Evolutionary conservation across 1,140 invertebrate species (phyloP).

Genomic region (Steinernema feltiae): DNA sequence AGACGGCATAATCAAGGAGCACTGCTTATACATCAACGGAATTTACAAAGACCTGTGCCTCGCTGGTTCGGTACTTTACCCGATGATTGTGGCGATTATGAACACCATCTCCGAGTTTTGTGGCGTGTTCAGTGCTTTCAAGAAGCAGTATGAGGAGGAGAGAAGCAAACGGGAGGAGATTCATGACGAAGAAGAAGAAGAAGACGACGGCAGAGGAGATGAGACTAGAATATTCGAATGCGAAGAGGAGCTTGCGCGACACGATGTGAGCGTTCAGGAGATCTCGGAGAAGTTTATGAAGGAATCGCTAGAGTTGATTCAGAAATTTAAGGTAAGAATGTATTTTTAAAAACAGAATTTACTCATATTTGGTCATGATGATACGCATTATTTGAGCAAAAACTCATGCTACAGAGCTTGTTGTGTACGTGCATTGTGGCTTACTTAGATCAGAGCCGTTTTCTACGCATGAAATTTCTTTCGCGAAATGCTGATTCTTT

Average conservation of each 20-base stretch:
- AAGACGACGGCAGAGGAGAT: too few relatives aligned
- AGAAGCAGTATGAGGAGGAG: neutral
- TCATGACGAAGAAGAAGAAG: too few relatives aligned
- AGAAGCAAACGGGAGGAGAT: too few relatives aligned
- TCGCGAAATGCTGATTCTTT: neutral
- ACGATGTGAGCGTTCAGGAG: neutral
- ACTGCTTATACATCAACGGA: neutral
- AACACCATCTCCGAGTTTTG: neutral
- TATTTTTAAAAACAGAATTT: too few relatives aligned
- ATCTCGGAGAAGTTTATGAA: neutral
- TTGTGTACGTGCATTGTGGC: too few relatives aligned
- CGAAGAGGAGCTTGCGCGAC: neutral
- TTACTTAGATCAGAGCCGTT: too few relatives aligned
- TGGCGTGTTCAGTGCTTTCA: neutral
- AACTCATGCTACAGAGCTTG: too few relatives aligned
- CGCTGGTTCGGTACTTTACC: neutral
- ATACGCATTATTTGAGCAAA: too few relatives aligned
- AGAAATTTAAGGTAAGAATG: neutral
- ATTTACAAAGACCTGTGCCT: neutral
- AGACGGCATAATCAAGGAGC: neutral
- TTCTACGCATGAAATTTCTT: too few relatives aligned
- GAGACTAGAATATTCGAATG: neutral
- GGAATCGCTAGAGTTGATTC: neutral
- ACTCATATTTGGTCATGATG: too few relatives aligned
- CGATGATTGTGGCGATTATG: neutral